These are phyloP conservation scores for Lordiphosa clarofinis DNA, from an alignment of 1,140 invertebrate species.

Conservation along the genomic window DNA sequence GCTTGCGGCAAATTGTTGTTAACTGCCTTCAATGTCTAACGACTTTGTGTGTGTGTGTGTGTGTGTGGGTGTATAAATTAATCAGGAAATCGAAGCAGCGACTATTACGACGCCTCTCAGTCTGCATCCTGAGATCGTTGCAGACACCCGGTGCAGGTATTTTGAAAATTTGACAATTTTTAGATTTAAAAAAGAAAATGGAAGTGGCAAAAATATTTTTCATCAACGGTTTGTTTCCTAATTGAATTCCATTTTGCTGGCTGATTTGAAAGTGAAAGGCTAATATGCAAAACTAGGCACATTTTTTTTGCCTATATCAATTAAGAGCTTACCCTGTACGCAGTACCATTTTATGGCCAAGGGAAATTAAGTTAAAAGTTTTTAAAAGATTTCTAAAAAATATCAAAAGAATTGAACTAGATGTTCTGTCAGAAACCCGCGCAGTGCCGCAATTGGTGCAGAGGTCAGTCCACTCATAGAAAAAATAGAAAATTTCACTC, in stretches of 20 bases:
- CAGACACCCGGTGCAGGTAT: conserved; percentile 3
- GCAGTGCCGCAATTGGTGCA: too few species aligned
- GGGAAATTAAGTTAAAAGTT: too few species aligned
- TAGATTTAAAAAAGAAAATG: conserved; percentile 41
- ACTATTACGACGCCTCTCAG: conserved; percentile 17
- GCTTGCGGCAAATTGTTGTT: conserved; percentile 75
- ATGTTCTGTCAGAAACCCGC: too few species aligned
- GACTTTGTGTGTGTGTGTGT: too few species aligned
- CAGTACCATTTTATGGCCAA: conserved; percentile 4
- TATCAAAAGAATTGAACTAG: too few species aligned
- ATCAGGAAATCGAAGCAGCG: conserved; percentile 69
- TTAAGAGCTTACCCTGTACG: conserved; percentile 1
- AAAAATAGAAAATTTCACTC: too few species aligned
- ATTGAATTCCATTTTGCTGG: conserved; percentile 44
- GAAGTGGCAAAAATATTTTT: conserved; percentile 62
- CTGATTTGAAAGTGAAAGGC: conserved; percentile 18
- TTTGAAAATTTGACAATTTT: conserved; percentile 56
- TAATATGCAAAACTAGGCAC: conserved; percentile 23
- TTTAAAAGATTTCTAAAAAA: too few species aligned
- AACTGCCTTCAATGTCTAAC: conserved; percentile 28
- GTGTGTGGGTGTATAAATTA: conserved; percentile 54
- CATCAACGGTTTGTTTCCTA: conserved; percentile 69
- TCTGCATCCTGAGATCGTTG: conserved; percentile 40
- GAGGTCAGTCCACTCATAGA: too few species aligned
- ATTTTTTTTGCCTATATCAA: neutral